A percentile compares a stretch with the other conserved stretches of the same genome.
These are phyloP conservation scores for Busseola fusca DNA, from an alignment of 2,888 invertebrate genomes.

Conservation along the genomic window DNA sequence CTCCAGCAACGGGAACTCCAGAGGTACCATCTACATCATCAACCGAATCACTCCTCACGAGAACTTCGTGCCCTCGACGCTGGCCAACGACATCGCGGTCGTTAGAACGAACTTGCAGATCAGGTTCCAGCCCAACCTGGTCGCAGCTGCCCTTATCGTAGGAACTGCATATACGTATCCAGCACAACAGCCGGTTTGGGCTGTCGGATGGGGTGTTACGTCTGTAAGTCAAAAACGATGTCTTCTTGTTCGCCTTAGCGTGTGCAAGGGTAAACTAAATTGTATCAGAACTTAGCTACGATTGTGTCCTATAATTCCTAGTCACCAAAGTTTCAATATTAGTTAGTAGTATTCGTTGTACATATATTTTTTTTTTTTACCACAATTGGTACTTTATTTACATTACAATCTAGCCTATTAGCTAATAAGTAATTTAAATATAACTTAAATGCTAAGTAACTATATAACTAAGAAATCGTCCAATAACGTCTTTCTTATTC, in stretches of 20 bases:
- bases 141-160: constrained; percentile 70
- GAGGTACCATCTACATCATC: constrained; percentile 72
- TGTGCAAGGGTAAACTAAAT: no score
- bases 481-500: no score
- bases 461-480: no score
- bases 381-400: no score
- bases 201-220: constrained; percentile 80
- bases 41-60: constrained; percentile 71
- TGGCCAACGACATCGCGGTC: constrained; percentile 74
- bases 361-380: no score
- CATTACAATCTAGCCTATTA: no score
- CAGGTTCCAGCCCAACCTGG: constrained; percentile 60
- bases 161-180: constrained; percentile 69
- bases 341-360: no score
- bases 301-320: no score
- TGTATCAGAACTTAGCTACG: no score
- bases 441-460: no score
- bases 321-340: no score
- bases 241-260: background rate
- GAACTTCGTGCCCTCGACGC: constrained; percentile 65
- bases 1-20: constrained; percentile 68
- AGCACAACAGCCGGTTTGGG: constrained; percentile 68
- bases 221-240: constrained; percentile 65
- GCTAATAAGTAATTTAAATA: no score
- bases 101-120: constrained; percentile 70